Percentiles rank a stretch among this genome's conserved stretches.
Evolutionary conservation across 2,113 vertebrate species (phyloP).

Genomic region (Pycnonotus jocosus): DNA sequence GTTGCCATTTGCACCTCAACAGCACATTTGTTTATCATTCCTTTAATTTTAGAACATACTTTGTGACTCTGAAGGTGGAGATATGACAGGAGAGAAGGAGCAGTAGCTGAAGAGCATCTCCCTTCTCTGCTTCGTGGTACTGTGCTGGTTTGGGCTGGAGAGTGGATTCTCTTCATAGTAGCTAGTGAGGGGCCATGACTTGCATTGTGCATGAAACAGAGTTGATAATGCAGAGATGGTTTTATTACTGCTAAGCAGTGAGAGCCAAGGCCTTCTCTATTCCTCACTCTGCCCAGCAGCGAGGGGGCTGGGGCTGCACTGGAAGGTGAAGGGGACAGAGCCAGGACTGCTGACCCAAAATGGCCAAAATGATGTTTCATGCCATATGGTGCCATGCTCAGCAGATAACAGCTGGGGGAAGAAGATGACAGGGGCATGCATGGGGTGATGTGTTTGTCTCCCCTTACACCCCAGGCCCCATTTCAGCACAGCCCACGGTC

Average conservation of each 20-base stretch:
- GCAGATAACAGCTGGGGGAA: neutral
- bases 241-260: neutral
- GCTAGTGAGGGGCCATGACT: no score
- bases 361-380: neutral
- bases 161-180: neutral
- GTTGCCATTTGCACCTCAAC: neutral
- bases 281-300: rapidly evolving
- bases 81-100: neutral
- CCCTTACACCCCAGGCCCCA: rapidly evolving
- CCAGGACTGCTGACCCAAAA: neutral
- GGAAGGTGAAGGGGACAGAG: neutral
- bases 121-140: neutral
- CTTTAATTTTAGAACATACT: neutral
- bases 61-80: neutral
- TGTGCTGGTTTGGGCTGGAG: neutral
- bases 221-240: no score
- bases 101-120: neutral
- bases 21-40: neutral
- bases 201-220: neutral
- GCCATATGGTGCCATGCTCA: neutral
- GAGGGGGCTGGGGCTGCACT: rapidly evolving
- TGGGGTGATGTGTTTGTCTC: neutral
- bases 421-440: rapidly evolving
- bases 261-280: neutral
- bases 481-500: neutral